A percentile compares a stretch with the other conserved stretches of the same genome.
Conservation (phyloP, 2,797 vertebrate species). For the Sparidentex hasta region DNA sequence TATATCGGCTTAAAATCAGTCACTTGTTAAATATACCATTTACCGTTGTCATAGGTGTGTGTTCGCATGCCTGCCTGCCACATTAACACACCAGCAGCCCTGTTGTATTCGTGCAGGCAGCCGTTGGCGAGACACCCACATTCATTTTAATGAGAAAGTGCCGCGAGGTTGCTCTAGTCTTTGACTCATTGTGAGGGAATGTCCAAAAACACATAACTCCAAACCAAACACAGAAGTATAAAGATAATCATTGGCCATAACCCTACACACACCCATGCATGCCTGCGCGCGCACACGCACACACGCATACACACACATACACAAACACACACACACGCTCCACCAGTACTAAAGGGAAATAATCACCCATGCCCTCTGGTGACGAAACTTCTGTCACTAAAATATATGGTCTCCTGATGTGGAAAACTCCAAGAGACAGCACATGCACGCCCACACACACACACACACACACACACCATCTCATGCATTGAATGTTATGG, state of each 20-base stretch:
- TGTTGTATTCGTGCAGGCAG: slow-evolving; percentile 41
- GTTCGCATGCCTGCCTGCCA: slow-evolving; percentile 38
- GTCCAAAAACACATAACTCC: slow-evolving; percentile 75
- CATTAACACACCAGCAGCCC: slow-evolving; percentile 37
- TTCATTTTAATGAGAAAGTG: slow-evolving; percentile 59
- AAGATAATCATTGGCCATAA: slow-evolving; percentile 70
- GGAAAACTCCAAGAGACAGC: slow-evolving; percentile 62
- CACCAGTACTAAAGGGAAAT: slow-evolving; percentile 55
- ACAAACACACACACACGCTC: slow-evolving; percentile 41
- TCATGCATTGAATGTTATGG: slow-evolving; percentile 58
- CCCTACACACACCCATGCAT: slow-evolving; percentile 54
- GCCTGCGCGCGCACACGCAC: neutral
- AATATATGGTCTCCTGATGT: slow-evolving; percentile 77
- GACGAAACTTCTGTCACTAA: slow-evolving; percentile 79
- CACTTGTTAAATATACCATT: slow-evolving; percentile 36
- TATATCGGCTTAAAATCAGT: slow-evolving; percentile 50
- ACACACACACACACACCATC: slow-evolving; percentile 11
- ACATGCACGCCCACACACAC: neutral
- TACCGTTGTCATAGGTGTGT: slow-evolving; percentile 25
- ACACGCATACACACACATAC: slow-evolving; percentile 41
- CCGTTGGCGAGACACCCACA: slow-evolving; percentile 25
- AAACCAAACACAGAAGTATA: slow-evolving; percentile 64
- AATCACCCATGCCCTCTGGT: slow-evolving; percentile 77
- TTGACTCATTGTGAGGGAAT: slow-evolving; percentile 71
- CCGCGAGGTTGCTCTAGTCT: slow-evolving; percentile 48